phyloP scores from a whole-genome alignment of 2,113 vertebrate genomes.

The Ptyas mucosa region DNA sequence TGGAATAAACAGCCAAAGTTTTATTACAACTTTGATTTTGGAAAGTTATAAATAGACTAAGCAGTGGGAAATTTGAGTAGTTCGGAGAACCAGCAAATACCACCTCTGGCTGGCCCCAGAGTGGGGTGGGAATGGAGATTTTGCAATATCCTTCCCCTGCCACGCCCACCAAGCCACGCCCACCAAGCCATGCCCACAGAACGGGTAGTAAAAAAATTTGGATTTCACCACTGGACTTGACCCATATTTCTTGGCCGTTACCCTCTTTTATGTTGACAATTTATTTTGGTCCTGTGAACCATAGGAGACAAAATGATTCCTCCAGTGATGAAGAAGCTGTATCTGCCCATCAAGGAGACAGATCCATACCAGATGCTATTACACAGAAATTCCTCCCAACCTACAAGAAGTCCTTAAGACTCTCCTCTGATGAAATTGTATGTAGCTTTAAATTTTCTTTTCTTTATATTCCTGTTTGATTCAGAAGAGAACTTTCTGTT shows the following conservation, averaged over 20 bases:
- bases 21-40: neutral
- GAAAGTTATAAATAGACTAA: neutral
- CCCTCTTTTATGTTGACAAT: neutral
- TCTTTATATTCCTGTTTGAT: neutral
- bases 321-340: constrained; percentile 66
- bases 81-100: too few relatives aligned
- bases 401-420: constrained; percentile 86
- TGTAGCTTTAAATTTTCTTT: constrained; percentile 22
- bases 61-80: too few relatives aligned
- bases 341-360: constrained; percentile 21
- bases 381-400: constrained; percentile 33
- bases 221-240: neutral
- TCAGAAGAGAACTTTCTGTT: neutral
- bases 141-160: too few relatives aligned
- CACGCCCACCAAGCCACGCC: too few relatives aligned
- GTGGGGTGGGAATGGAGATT: too few relatives aligned
- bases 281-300: neutral
- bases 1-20: neutral
- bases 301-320: constrained; percentile 61
- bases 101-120: too few relatives aligned
- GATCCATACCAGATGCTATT: neutral
- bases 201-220: too few relatives aligned
- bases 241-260: neutral
- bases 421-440: constrained; percentile 89
- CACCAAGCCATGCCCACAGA: too few relatives aligned